A percentile compares a stretch with the other conserved stretches of the same genome.
Evolutionary conservation across 2,797 vertebrate genomes (phyloP).

Genomic region (Calcarius lapponicus): DNA sequence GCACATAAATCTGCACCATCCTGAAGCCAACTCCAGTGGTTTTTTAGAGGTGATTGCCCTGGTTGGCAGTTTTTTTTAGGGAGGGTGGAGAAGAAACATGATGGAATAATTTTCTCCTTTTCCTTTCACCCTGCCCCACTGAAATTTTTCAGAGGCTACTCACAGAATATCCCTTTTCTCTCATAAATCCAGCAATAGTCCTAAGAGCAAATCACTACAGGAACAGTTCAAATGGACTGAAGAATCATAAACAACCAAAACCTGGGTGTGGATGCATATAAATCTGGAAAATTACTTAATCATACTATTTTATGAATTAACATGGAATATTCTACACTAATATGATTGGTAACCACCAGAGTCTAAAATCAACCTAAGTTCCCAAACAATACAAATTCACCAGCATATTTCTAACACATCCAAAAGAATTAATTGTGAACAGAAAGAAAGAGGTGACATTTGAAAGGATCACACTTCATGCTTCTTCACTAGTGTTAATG

Average conservation of each 20-base stretch:
- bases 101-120: not conserved
- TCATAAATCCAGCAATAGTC: not conserved
- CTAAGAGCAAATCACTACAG: not conserved
- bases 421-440: not conserved
- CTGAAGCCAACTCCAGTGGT: not conserved
- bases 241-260: not conserved
- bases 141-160: not conserved
- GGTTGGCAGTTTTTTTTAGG: fast-evolving
- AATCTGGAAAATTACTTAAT: not conserved
- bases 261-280: not conserved
- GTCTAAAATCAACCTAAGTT: not conserved
- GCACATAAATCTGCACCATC: not conserved
- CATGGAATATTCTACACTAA: not conserved
- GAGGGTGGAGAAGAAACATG: fast-evolving
- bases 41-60: not conserved
- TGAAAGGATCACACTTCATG: not conserved
- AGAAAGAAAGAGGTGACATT: not conserved
- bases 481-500: not conserved
- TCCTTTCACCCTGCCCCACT: not conserved
- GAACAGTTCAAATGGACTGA: not conserved
- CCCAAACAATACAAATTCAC: not conserved
- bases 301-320: not conserved
- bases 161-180: not conserved
- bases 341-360: not conserved
- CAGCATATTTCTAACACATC: not conserved